Conservation (phyloP, 2,888 invertebrate genomes). For the Drosophila merina region DNA sequence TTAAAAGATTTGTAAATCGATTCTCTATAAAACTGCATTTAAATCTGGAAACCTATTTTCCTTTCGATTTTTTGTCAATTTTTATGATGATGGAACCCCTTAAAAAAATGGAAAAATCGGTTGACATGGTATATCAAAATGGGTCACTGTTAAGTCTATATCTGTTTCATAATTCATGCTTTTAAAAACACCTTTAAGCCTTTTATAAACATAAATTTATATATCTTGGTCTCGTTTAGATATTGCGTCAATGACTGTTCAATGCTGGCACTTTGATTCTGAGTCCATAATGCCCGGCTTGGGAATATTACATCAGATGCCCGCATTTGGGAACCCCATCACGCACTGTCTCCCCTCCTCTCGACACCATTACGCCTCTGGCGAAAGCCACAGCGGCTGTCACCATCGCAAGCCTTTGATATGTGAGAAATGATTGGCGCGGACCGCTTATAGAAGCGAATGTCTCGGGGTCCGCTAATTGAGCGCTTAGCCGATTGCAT, state of each 20-base stretch:
- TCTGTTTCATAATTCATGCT: neutral
- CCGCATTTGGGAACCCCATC: slow-evolving; percentile 35
- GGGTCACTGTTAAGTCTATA: neutral
- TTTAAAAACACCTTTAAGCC: neutral
- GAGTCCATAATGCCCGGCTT: slow-evolving; percentile 1
- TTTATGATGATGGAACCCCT: too few relatives aligned
- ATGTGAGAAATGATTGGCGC: slow-evolving; percentile 46
- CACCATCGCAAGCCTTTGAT: slow-evolving; percentile 35
- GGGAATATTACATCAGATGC: slow-evolving; percentile 24
- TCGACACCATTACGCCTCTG: neutral
- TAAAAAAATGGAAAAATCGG: too few relatives aligned
- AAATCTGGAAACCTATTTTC: too few relatives aligned
- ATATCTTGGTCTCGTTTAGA: slow-evolving; percentile 13
- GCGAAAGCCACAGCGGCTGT: slow-evolving; percentile 1
- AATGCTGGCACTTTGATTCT: slow-evolving; percentile 11
- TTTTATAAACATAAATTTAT: neutral
- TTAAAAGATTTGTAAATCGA: too few relatives aligned
- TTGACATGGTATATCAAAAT: neutral
- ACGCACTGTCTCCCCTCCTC: slow-evolving; percentile 20
- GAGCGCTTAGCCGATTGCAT: slow-evolving; percentile 73
- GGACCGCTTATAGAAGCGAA: slow-evolving; percentile 36
- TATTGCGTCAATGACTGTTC: neutral
- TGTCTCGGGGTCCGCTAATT: slow-evolving; percentile 51
- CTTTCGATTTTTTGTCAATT: too few relatives aligned
- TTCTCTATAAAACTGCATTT: too few relatives aligned